Percentiles rank a stretch among this genome's conserved stretches.
Evolutionary conservation across 2,888 invertebrate genomes (phyloP).

Genomic region (Podotricha telesiphe): DNA sequence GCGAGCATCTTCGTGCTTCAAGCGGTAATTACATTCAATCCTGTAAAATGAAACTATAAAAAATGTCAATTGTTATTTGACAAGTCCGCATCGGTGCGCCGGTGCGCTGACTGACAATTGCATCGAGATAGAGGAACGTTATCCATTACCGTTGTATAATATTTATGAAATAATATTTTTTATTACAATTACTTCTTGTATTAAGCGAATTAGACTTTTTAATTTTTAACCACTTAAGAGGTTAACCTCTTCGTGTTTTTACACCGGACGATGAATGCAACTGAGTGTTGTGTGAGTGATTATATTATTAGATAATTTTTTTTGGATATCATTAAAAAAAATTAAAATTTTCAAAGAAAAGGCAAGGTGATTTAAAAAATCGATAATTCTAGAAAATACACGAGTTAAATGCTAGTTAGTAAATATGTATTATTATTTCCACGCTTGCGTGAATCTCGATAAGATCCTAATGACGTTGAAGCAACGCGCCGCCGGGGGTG

Average conservation of each 20-base stretch:
- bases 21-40: slow-evolving; percentile 67
- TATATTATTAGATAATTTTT: too few species aligned
- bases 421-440: slow-evolving; percentile 47
- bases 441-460: slow-evolving; percentile 49
- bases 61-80: slow-evolving; percentile 62
- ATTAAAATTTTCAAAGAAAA: too few species aligned
- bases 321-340: not conserved
- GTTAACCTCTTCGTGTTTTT: too few species aligned
- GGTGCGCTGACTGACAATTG: slow-evolving; percentile 10
- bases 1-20: too few species aligned
- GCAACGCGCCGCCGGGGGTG: slow-evolving; percentile 47
- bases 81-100: slow-evolving; percentile 36
- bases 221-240: too few species aligned
- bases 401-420: slow-evolving; percentile 21
- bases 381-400: slow-evolving; percentile 20
- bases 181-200: too few species aligned
- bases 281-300: too few species aligned
- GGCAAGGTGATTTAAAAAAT: not conserved
- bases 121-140: not conserved
- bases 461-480: slow-evolving; percentile 41
- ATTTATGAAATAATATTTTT: not conserved
- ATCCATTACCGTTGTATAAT: not conserved
- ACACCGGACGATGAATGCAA: too few species aligned
- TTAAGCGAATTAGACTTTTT: too few species aligned
- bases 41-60: slow-evolving; percentile 69